Base-by-base conservation (phyloP, 2,888 invertebrate species). In the Trachelus tabidus region DNA sequence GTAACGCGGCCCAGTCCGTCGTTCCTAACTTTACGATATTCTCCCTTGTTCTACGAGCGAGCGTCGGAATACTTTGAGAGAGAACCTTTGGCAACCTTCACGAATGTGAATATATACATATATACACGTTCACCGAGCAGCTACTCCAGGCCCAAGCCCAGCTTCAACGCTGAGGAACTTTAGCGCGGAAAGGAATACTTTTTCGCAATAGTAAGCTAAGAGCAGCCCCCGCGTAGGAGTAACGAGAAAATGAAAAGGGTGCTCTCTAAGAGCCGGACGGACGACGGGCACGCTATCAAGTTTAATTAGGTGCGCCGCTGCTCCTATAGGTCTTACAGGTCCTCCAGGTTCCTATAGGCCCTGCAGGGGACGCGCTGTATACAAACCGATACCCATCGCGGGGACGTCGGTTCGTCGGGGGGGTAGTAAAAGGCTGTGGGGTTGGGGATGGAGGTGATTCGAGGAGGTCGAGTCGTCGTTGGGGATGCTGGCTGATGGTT, bases 81-180 rank as follows among this genome's bases (percentile, higher is more conserved):
- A 69, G 69, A 69, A 68, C 69, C 75, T 77, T 75, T 75, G 15
- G 37, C 23, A 15, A 15, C 37, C 4, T 37, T 4, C 15, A 15
- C 37, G 73, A 30, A 69, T 76, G 40, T n/a, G 23, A 23, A 71
- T 71, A 23, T 12, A 33, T 34, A 34, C 11, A 34, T 81, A 77
- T 3, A 31, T 40, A n/a, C 80, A 77, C 77, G 76, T 77, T 76
- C 80, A 77, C 79, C 76, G 78, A 81, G 84, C 82, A 85, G 83
- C 73, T 12, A 85, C 82, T 83, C 77, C 78, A 68, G 82, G 85
- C 12, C 37, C 37, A 12, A 37, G 12, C 37, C 12, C 37, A 37
- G 37, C 12, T 1, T 37, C 37, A 12, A 37, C 1, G 37, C 37
- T 15, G 37, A 37, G 37, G 12, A 37, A 37, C 15, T 37, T 37